Conservation (phyloP, 2,113 vertebrate genomes). For the Lasiurus borealis region DNA sequence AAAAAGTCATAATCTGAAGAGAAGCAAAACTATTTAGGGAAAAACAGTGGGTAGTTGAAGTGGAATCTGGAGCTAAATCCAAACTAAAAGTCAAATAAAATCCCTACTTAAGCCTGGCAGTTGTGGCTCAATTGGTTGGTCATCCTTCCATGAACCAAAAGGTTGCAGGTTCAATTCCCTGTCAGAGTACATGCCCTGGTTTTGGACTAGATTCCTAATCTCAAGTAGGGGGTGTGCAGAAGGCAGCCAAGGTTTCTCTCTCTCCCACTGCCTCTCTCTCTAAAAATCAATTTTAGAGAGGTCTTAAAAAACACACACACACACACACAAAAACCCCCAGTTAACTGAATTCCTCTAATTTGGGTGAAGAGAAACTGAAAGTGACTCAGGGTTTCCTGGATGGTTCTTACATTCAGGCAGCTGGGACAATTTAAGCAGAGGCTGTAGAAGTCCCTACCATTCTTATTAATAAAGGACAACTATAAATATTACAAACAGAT, state of each 20-base stretch:
- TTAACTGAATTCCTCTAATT: not conserved
- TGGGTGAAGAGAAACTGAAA: not conserved
- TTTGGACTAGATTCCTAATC: not conserved
- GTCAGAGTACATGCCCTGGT: not conserved
- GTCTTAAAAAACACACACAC: no score
- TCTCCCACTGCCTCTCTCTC: not conserved
- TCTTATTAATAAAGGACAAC: not conserved
- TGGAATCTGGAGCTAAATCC: not conserved
- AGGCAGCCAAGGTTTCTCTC: not conserved
- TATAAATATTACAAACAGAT: not conserved
- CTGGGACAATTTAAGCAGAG: not conserved
- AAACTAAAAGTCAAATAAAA: slow-evolving; percentile 35
- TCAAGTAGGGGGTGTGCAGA: no score
- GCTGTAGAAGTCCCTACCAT: not conserved
- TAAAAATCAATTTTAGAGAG: not conserved
- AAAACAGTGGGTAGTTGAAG: not conserved
- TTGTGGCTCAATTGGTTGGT: not conserved
- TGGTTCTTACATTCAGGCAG: not conserved
- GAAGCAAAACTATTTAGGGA: not conserved
- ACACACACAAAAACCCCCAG: no score
- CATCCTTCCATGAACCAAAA: not conserved
- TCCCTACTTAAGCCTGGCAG: not conserved
- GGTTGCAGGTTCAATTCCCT: no score
- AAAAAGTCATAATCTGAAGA: not conserved
- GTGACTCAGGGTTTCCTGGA: not conserved